A percentile compares a stretch with the other conserved stretches of the same genome.
These are phyloP conservation scores for Caiman crocodilus DNA, from an alignment of 2,797 vertebrate species.

Conservation along the genomic window DNA sequence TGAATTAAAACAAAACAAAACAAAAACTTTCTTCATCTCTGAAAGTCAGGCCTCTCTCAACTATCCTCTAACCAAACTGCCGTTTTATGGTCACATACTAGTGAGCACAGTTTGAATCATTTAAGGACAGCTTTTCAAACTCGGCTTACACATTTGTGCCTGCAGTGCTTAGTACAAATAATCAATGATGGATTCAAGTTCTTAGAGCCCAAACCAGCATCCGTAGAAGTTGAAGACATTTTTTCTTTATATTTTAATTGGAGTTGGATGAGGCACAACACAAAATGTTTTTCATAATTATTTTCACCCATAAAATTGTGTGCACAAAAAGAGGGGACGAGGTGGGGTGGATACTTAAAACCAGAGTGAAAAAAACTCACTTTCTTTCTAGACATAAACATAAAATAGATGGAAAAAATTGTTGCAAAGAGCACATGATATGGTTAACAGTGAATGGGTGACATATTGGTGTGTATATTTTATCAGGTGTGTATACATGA, in stretches of 20 bases:
- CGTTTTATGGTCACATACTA: background rate
- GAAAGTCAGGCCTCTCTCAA: background rate
- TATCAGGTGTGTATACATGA: background rate
- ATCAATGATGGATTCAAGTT: accelerated
- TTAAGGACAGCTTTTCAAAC: background rate
- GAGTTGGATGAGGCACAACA: background rate
- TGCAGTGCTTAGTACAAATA: accelerated
- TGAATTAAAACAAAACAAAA: conserved; percentile 20
- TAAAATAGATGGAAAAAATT: background rate
- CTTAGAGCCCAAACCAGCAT: background rate
- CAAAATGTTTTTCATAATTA: background rate
- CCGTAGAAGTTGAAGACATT: background rate
- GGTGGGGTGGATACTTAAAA: background rate
- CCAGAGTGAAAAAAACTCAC: background rate
- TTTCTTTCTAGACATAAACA: background rate
- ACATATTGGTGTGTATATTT: too few relatives aligned
- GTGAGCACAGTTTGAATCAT: background rate
- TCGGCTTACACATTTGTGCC: background rate
- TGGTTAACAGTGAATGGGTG: background rate
- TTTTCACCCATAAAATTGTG: background rate
- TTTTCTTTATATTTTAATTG: background rate
- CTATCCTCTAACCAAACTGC: background rate
- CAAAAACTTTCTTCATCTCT: background rate
- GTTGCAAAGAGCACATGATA: background rate
- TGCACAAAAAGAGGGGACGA: background rate